Conservation (phyloP, 2,797 vertebrate genomes). For the Sebastes oblongus region DNA sequence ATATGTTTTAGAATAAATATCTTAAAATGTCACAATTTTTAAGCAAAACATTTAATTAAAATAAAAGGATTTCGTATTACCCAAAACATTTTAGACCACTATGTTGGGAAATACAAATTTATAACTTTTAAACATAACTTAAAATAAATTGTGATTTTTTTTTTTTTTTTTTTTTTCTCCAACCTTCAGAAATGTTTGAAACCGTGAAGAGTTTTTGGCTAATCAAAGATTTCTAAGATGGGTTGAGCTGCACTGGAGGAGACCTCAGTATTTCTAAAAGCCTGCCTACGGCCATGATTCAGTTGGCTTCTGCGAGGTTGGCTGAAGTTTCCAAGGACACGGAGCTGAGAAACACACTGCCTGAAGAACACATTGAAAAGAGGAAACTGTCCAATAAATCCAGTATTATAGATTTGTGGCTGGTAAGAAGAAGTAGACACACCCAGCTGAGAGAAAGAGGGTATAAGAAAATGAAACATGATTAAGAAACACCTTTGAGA, state of each 20-base stretch:
- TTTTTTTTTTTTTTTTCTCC: not conserved
- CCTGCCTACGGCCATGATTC: not conserved
- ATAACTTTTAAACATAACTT: not conserved
- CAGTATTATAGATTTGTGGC: not conserved
- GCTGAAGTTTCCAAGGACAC: not conserved
- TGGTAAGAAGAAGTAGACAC: not conserved
- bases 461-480: not conserved
- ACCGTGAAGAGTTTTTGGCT: not conserved
- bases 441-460: not conserved
- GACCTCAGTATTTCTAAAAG: not conserved
- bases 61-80: not conserved
- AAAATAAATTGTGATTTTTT: not conserved
- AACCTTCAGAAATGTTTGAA: not conserved
- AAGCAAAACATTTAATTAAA: not conserved
- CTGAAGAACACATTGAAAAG: not conserved
- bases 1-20: not conserved
- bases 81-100: not conserved
- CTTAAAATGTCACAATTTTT: not conserved
- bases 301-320: not conserved
- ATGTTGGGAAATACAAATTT: not conserved
- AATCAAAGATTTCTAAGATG: not conserved
- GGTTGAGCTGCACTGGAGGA: not conserved
- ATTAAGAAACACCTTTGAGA: not conserved
- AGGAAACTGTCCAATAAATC: not conserved
- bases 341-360: not conserved